phyloP scores from a whole-genome alignment of 92 coral and sea anemone species.

The Umimayanthus chanpuru region DNA sequence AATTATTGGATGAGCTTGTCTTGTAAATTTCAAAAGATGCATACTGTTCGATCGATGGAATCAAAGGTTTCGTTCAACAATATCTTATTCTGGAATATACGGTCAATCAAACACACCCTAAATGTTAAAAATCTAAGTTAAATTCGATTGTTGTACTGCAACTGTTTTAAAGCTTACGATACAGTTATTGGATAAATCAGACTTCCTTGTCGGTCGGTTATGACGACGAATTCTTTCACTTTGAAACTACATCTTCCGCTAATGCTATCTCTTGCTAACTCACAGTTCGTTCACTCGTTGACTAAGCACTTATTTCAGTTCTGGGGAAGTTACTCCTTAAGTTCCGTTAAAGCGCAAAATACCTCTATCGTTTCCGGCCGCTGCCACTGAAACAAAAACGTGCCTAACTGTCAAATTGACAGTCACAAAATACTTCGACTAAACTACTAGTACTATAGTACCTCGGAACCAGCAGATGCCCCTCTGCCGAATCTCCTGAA shows the following conservation, averaged over 20 bases:
- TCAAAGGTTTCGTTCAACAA: too few species aligned
- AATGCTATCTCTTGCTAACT: slow-evolving; percentile 23
- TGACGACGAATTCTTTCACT: not conserved
- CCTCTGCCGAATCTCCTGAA: not conserved
- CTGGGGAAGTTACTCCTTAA: not conserved
- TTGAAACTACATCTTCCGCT: slow-evolving; percentile 3
- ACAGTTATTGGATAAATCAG: not conserved
- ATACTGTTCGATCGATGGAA: too few species aligned
- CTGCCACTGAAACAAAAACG: slow-evolving; percentile 19
- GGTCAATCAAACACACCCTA: not conserved
- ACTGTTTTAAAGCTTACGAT: not conserved
- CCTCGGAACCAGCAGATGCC: not conserved
- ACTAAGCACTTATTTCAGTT: not conserved
- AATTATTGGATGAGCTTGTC: too few species aligned
- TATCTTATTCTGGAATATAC: too few species aligned
- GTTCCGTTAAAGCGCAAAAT: slow-evolving; percentile 31
- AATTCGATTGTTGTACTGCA: not conserved
- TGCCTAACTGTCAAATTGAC: not conserved
- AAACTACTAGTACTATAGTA: not conserved
- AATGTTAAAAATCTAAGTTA: not conserved
- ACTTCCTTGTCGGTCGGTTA: not conserved
- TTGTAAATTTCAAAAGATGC: too few species aligned
- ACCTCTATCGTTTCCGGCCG: not conserved
- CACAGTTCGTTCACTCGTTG: not conserved
- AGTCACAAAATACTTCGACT: not conserved